Conservation (phyloP, 2,888 invertebrate species). For the Nemotelus pantherinus region DNA sequence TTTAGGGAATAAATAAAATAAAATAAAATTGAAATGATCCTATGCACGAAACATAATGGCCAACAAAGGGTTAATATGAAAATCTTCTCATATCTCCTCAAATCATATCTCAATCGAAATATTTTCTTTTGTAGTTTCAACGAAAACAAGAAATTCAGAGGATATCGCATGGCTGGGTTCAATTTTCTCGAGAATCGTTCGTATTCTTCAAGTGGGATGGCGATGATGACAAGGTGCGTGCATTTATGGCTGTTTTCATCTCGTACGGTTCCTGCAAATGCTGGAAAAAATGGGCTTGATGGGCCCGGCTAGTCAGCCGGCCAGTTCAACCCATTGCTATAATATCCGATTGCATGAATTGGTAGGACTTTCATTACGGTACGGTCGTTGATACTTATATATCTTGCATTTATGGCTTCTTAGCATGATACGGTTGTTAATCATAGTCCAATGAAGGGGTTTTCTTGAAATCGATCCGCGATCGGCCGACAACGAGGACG, state of each 20-base stretch:
- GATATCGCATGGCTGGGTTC: conserved; percentile 42
- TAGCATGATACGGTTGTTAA: conserved; percentile 38
- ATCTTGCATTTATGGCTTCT: conserved; percentile 33
- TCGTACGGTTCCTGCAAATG: conserved; percentile 15
- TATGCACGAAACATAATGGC: too few species aligned
- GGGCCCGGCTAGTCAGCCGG: conserved; percentile 6
- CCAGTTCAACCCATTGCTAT: background rate
- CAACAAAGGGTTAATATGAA: conserved; percentile 14
- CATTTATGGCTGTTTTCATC: conserved; percentile 39
- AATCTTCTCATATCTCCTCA: background rate
- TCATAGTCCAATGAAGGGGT: conserved; percentile 34
- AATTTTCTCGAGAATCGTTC: conserved; percentile 32
- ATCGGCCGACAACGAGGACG: conserved; percentile 27
- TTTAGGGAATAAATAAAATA: too few species aligned
- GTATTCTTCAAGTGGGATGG: conserved; percentile 20
- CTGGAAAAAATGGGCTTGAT: conserved; percentile 7
- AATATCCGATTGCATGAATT: conserved; percentile 32
- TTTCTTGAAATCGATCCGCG: conserved; percentile 32
- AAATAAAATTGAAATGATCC: too few species aligned
- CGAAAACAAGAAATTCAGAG: conserved; percentile 34
- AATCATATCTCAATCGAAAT: conserved; percentile 11
- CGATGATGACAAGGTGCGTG: conserved; percentile 43
- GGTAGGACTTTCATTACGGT: conserved; percentile 32
- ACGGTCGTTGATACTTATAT: background rate
- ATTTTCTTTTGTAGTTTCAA: conserved; percentile 30